Conservation (phyloP, 2,113 vertebrate genomes). For the Eubucco bourcierii region DNA sequence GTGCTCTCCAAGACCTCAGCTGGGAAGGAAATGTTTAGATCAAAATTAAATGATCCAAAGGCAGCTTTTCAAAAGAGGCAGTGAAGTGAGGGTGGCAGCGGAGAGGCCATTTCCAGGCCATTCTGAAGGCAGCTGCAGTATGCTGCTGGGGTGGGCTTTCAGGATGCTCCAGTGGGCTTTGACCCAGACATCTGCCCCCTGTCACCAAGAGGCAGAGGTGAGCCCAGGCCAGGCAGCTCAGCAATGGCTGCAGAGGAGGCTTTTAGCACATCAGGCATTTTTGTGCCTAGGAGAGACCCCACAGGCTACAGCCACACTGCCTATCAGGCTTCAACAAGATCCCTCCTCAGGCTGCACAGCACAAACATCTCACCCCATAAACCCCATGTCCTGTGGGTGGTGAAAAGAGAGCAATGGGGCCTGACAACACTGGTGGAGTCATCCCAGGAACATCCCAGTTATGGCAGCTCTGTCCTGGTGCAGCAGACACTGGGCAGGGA, state of each 20-base stretch:
- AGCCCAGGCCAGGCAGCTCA: background rate
- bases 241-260: fast-evolving
- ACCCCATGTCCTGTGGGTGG: background rate
- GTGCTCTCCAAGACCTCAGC: background rate
- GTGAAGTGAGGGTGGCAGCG: background rate
- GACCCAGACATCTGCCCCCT: background rate
- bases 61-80: background rate
- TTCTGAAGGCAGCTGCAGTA: background rate
- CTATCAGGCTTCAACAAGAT: fast-evolving
- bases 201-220: fast-evolving
- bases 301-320: fast-evolving
- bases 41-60: slow-evolving; percentile 25
- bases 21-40: slow-evolving; percentile 10
- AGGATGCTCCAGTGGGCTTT: background rate
- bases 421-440: background rate
- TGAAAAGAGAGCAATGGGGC: background rate
- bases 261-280: background rate
- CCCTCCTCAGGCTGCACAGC: background rate
- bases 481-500: background rate
- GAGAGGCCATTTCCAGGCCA: background rate
- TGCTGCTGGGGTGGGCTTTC: fast-evolving
- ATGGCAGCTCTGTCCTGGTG: background rate
- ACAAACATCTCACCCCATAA: background rate
- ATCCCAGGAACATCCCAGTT: background rate
- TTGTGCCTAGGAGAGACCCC: fast-evolving